phyloP scores from a whole-genome alignment of 2,797 vertebrate genomes.

The Argyrosomus regius region DNA sequence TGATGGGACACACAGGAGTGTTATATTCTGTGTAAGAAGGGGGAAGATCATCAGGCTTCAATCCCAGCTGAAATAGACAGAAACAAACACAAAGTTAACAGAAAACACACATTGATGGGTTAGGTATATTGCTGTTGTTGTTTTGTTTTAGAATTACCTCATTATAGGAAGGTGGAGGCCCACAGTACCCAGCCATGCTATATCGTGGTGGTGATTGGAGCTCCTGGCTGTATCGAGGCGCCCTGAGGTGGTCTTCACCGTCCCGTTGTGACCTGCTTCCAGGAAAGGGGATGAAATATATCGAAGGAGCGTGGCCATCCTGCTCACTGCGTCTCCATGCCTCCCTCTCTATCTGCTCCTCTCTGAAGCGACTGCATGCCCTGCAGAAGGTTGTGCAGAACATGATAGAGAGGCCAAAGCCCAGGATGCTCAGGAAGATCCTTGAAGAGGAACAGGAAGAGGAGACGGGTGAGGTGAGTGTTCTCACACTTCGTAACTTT shows the following conservation, averaged over 20 bases:
- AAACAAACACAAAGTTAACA: constrained; percentile 2
- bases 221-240: constrained; percentile 53
- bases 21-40: constrained; percentile 71
- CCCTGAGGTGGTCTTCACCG: constrained; percentile 41
- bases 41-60: constrained; percentile 75
- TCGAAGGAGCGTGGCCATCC: background rate
- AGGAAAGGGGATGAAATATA: constrained; percentile 78
- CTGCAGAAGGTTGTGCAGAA: constrained; percentile 77
- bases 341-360: constrained; percentile 57
- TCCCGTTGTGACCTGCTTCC: constrained; percentile 41
- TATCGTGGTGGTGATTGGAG: constrained; percentile 51
- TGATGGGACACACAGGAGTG: constrained; percentile 41
- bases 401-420: constrained; percentile 70
- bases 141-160: constrained; percentile 64
- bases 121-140: too few relatives aligned
- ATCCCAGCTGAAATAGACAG: constrained; percentile 66
- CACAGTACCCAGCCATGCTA: constrained; percentile 25
- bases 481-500: too few relatives aligned
- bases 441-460: constrained; percentile 43
- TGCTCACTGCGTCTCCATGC: constrained; percentile 38
- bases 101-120: background rate
- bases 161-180: constrained; percentile 74
- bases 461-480: background rate
- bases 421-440: constrained; percentile 75
- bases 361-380: constrained; percentile 56